Base-by-base conservation (phyloP, 2,113 vertebrate genomes). In the Notothenia coriiceps region DNA sequence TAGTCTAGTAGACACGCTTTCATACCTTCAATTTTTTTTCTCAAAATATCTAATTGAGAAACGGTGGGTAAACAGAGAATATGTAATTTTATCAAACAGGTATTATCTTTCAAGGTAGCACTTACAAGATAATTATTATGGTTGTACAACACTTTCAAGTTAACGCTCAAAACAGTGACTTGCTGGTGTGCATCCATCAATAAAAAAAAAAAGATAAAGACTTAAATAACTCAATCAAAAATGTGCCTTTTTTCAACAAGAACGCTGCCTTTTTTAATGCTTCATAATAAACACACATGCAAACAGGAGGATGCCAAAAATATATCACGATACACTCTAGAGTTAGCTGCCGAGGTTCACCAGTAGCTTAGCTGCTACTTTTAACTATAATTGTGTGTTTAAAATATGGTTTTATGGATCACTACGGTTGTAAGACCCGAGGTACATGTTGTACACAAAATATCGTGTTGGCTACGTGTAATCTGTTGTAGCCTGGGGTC, bases 301-400 rank as follows among this genome's bases (percentile, higher is more conserved):
- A 40, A 50, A 57, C 5, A 40, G 35, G 35, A 5, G 2, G 51
- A 35, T 33, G 29, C n/a, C 25, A 13, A 62, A 74, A 20, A 12
- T 70, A 35, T 33, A 60, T 40, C 22, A 15, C 8, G 50, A 55
- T 18, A 10, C 14, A 56, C 51, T 35, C 12, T 25, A 63, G 29
- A 29, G 5, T 20, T 63, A 71, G 18, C 59, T 50, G 13, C 12
- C 11, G 12, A 44, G 44, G 25, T 75, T 52, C 29, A 66, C 10
- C 0, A 43, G 47, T 15, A 78, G 44, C 84, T 64, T 46, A 75
- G 56, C 65, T 22, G 40, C 67, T 74, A 54, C 40, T 9, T 78
- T 74, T 73, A 56, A 85, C 60, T 82, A 63, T 51, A 15, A 33
- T 6, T 29, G 1, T 63, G n/a, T 33, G 43, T 51, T 75, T 65